Conservation (phyloP, 2,113 vertebrate species). For the Ceyx melanurus region DNA sequence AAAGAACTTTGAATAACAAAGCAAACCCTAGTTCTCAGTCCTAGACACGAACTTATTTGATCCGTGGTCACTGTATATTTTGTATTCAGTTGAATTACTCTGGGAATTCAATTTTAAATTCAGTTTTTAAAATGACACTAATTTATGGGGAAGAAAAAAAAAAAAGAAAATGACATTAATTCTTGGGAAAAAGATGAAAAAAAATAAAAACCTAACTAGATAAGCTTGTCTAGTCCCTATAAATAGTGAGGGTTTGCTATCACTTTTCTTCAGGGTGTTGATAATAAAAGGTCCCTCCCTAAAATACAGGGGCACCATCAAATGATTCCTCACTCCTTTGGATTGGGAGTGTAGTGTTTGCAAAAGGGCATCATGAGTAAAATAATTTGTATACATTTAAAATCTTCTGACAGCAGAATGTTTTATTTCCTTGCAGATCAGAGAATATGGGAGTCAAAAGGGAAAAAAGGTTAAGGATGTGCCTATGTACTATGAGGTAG, state of each 20-base stretch:
- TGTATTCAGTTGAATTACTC: neutral
- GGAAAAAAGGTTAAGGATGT: constrained; percentile 70
- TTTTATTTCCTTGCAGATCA: constrained; percentile 77
- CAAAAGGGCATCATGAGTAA: neutral
- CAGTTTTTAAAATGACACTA: neutral
- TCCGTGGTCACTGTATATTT: neutral
- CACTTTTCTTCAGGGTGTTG: neutral
- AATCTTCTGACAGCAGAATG: neutral
- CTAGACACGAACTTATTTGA: neutral
- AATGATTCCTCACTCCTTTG: neutral
- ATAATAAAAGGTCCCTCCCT: neutral
- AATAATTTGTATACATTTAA: neutral
- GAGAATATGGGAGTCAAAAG: constrained; percentile 76
- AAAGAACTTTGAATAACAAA: neutral
- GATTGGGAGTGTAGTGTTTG: neutral
- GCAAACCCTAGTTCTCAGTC: neutral
- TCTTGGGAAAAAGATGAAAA: neutral
- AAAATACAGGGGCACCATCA: neutral
- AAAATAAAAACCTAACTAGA: neutral
- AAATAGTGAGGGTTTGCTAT: neutral
- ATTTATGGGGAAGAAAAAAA: neutral
- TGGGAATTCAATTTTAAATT: too few species aligned
- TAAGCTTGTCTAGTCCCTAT: neutral
- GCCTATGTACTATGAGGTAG: constrained; percentile 84
- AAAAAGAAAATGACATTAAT: neutral